These are phyloP conservation scores for Sigmodon hispidus DNA, from an alignment of 2,113 vertebrate genomes.

Conservation along the genomic window DNA sequence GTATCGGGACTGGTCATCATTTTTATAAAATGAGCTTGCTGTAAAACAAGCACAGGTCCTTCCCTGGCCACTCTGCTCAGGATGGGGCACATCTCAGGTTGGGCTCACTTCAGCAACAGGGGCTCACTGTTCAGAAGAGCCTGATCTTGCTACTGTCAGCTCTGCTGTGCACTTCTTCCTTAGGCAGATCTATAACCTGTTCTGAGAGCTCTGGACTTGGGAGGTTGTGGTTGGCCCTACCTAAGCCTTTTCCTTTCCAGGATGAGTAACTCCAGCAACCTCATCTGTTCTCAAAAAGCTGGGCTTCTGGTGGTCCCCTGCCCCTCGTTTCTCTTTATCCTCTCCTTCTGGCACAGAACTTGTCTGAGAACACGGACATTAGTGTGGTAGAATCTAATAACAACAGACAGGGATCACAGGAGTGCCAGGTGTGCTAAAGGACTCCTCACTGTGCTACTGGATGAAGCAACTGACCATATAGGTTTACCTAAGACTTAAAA, in stretches of 20 bases:
- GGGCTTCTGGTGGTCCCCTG: background rate
- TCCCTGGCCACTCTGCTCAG: background rate
- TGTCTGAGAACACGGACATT: background rate
- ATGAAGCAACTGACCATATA: background rate
- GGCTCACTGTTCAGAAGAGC: background rate
- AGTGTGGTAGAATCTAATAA: background rate
- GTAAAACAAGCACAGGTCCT: background rate
- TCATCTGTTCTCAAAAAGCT: background rate
- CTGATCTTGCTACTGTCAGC: accelerated
- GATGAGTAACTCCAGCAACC: background rate
- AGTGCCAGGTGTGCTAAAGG: background rate
- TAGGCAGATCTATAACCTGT: background rate
- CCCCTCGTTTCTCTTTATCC: background rate
- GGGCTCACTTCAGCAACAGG: background rate
- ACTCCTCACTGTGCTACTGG: background rate
- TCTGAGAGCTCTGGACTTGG: background rate
- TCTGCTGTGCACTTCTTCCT: background rate
- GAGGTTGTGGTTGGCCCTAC: background rate
- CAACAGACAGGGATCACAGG: background rate
- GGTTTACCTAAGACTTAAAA: background rate
- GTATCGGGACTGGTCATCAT: background rate
- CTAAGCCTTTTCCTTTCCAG: background rate
- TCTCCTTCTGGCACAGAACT: background rate
- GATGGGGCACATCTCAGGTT: background rate
- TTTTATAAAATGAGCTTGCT: background rate